Evolutionary conservation across 2,888 invertebrate species (phyloP), one percentile per base, ranked within the genome.

Genomic region (Drosophila limbata): DNA sequence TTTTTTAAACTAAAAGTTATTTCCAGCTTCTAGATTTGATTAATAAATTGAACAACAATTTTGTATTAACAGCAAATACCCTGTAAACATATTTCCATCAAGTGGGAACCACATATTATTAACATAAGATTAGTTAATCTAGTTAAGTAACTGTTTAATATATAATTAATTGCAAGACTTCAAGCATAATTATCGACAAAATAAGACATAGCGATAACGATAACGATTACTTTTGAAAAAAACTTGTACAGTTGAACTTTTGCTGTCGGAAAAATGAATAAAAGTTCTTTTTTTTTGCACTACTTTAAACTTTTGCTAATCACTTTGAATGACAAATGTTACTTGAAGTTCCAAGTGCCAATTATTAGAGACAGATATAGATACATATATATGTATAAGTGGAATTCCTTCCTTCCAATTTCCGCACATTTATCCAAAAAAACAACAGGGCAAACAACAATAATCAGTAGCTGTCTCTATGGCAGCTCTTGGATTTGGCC

Each of bases 281-380:
- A 21, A 44, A 55, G 21, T 44, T 35, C n/a, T 37, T 37, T 5
- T 35, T 5, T 35, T 35, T 13, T 17, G 19, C 33, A 35, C 21
- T 47, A 47, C 21, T 56, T 57, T 57, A 57, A 57, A 74, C 51
- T 56, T 60, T 39, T 52, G 77, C 71, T 59, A 37, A 47, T 57
- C 65, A 69, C 59, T 56, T 56, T 52, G 78, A 63, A 73, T 75
- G 73, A 73, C 75, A 75, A 77, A 73, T 75, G 73, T 53, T 42
- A 11, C 39, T 56, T 39, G 11, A 74, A 71, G 48, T 75, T 67
- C 19, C 73, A 47, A 62, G 48, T 47, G 42, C 53, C 77, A 74
- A 77, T 77, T 71, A 77, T 72, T 40, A 52, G 15, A 56, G 39
- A 44, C 59, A 65, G 40, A 70, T 59, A 31, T 31, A 31, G 10